These are phyloP conservation scores for Masnerella sp. DNA, from an alignment of 2,888 invertebrate species.

Conservation along the genomic window DNA sequence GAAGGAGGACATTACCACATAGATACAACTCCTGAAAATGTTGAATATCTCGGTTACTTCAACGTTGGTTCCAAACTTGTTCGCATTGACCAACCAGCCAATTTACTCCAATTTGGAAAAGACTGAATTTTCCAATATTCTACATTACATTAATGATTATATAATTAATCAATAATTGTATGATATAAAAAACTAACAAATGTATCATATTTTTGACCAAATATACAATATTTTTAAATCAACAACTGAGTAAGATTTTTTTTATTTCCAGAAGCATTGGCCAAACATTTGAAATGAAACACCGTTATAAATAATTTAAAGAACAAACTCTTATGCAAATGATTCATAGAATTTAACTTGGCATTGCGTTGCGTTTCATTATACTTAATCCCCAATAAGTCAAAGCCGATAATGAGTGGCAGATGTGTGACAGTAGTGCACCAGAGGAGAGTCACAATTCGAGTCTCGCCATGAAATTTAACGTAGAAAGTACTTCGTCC, in stretches of 20 bases:
- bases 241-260: no score
- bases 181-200: no score
- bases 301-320: constrained; percentile 72
- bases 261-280: no score
- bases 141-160: no score
- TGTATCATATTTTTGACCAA: no score
- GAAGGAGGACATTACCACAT: constrained; percentile 98
- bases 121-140: constrained; percentile 80
- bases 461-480: constrained; percentile 70
- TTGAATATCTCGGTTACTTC: constrained; percentile 94
- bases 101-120: constrained; percentile 85
- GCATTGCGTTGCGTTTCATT: constrained; percentile 25
- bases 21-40: constrained; percentile 93
- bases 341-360: constrained; percentile 28
- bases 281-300: background rate
- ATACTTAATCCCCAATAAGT: constrained; percentile 47
- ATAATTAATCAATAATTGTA: no score
- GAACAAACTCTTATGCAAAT: constrained; percentile 80
- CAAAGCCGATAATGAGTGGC: constrained; percentile 31
- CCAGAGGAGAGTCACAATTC: constrained; percentile 10
- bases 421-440: constrained; percentile 42
- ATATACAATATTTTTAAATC: no score
- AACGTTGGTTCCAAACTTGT: constrained; percentile 85
- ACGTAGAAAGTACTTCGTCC: constrained; percentile 70
- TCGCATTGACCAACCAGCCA: constrained; percentile 86